Base-by-base conservation (phyloP, 2,797 vertebrate genomes). In the Ibycter americanus region DNA sequence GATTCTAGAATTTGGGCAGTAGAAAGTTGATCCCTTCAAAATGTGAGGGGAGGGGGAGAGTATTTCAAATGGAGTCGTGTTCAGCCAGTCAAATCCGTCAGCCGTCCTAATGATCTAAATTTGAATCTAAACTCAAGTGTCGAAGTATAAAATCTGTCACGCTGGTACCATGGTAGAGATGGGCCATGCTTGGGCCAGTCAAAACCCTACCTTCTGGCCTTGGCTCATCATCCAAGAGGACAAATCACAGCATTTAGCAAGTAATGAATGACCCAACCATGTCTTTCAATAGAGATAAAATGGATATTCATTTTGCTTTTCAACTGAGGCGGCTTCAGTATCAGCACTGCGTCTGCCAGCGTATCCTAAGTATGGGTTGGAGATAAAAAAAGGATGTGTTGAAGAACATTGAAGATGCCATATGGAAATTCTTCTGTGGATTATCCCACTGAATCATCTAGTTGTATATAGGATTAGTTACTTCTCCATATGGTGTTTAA, bases 401-500 rank as follows among this genome's bases (percentile, higher is more conserved):
- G 86, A 61, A 80, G 92, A 92, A 76, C 83, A 83, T 0, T 46
- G 77, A 86, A 66, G 78, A 92, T 68, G 54, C 83, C 86, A 84
- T 78, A 89, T 78, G 83, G 86, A 90, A 92, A 81, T 83, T 93
- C 61, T 88, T 81, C 89, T 82, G 89, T 87, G 81, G 83, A 67
- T 95, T 84, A 84, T 90, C 73, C 54, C 25, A 46, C 54, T 79
- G 91, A 93, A 67, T 78, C 73, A 78, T 63, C 11, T 22, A 73
- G 63, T 51, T 7, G 1, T 65, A 14, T 77, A 71, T 21, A 92
- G 92, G 77, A 86, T 94, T 94, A 95, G 68, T 77, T 95, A 71
- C 68, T 87, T 78, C 80, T 92, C 86, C 80, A 47, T 92, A 93
- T 93, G 92, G 80, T 73, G 65, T 67, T 93, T 88, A 78, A 95